Evolutionary conservation across 2,113 vertebrate genomes (phyloP).

Genomic region (Aptenodytes patagonicus): DNA sequence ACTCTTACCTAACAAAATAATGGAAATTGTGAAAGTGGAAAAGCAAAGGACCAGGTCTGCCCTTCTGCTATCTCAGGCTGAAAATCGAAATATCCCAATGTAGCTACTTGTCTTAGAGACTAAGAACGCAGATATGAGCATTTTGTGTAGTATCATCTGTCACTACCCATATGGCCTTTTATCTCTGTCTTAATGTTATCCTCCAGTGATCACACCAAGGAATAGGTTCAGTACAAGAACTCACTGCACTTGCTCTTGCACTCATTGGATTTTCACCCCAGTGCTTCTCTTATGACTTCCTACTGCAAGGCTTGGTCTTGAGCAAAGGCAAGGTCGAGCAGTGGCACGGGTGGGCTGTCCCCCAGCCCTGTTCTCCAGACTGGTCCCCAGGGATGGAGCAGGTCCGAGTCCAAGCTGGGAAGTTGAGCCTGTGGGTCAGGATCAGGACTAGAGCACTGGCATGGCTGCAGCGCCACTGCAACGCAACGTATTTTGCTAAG

Average conservation of each 20-base stretch:
- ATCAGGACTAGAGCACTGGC: neutral
- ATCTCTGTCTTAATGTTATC: neutral
- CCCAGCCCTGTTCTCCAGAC: neutral
- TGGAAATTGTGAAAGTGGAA: neutral
- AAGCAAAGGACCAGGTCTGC: neutral
- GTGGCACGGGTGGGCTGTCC: neutral
- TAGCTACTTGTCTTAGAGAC: neutral
- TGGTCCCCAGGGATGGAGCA: neutral
- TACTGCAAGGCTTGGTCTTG: neutral
- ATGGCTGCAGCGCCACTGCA: fast-evolving
- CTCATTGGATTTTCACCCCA: fast-evolving
- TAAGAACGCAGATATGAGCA: fast-evolving
- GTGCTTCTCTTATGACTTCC: neutral
- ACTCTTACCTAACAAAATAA: neutral
- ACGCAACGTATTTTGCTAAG: fast-evolving
- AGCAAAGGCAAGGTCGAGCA: neutral
- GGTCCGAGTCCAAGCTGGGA: neutral
- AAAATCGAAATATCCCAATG: neutral
- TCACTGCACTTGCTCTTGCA: neutral
- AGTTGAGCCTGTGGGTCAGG: neutral
- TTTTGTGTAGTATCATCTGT: neutral
- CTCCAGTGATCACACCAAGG: neutral
- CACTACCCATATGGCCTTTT: fast-evolving
- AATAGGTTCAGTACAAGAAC: neutral
- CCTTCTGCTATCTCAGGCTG: neutral